These are phyloP conservation scores for Amphimallon solstitiale DNA, from an alignment of 2,888 invertebrate species.

Conservation along the genomic window DNA sequence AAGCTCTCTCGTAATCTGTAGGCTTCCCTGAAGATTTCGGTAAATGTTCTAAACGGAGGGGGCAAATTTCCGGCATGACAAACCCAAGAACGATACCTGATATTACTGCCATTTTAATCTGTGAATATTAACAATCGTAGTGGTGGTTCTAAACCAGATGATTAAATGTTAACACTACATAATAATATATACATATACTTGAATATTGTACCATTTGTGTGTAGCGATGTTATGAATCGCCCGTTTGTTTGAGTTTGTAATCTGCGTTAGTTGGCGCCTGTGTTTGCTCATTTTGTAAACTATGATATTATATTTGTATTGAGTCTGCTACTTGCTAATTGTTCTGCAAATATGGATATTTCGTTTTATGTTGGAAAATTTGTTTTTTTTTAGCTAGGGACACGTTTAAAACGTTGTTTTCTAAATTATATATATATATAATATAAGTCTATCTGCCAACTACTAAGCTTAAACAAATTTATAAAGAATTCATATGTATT, in stretches of 20 bases:
- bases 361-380: neutral
- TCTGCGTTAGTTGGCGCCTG: constrained; percentile 24
- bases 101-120: constrained; percentile 52
- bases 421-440: too few relatives aligned
- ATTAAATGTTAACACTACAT: constrained; percentile 53
- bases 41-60: neutral
- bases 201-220: constrained; percentile 31
- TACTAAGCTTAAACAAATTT: too few relatives aligned
- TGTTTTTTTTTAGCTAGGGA: too few relatives aligned
- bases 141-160: constrained; percentile 56
- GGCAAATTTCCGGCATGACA: constrained; percentile 44
- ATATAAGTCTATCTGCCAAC: too few relatives aligned
- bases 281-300: constrained; percentile 29
- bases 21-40: constrained; percentile 14
- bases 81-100: constrained; percentile 49
- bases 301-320: constrained; percentile 15
- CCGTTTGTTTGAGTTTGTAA: constrained; percentile 47
- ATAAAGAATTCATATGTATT: too few relatives aligned
- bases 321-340: constrained; percentile 8
- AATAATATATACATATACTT: constrained; percentile 38
- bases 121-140: constrained; percentile 56
- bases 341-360: constrained; percentile 4
- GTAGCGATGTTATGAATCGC: constrained; percentile 38
- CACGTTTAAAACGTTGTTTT: too few relatives aligned
- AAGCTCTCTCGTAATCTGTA: constrained; percentile 19